Evolutionary conservation across 2,888 invertebrate genomes (phyloP), one percentile per base, ranked within the genome.

Genomic region (Salticus scenicus): DNA sequence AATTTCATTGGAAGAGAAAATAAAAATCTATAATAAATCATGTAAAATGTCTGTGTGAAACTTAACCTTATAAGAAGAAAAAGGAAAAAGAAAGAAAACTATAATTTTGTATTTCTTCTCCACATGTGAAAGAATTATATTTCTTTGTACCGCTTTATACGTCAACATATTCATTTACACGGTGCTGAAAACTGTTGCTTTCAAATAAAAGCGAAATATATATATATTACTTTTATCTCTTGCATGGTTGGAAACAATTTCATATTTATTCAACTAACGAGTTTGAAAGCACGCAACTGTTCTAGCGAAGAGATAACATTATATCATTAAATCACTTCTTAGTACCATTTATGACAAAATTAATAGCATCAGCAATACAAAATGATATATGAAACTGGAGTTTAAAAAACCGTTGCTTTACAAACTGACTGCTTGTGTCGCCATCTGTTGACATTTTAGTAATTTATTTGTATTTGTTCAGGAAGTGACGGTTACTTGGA

Each of bases 361-460:
- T 83, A 83, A 83, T 83, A 66, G 66, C 63, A 64, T 42, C 47
- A 47, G 63, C 75, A 20, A 70, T 66, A 77, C 33, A 42, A 66
- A 72, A 77, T 77, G 83, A 83, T 57, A 33, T 66, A 83, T 67
- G 76, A 83, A 33, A 66, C 42, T 31, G 8, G 24, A 27, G 37
- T 31, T 33, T 41, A 76, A 72, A 57, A 72, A 57, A 31, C 42
- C n/a, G 33, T 20, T 20, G 10, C 69, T 42, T 14, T 27, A 24
- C 27, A 42, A 41, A 71, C 20, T 24, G 30, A 8, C 37, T 69
- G 51, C 28, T 67, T 63, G 73, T 87, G 77, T 77, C 83, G 78
- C 87, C 87, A 87, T 79, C 79, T 79, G 74, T 73, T 79, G 83
- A 83, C 83, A 67, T 27, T 10, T 28, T 20, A 24, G 63, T 83